These are phyloP conservation scores for Tichodroma muraria DNA, from an alignment of 2,113 vertebrate species.

Conservation along the genomic window DNA sequence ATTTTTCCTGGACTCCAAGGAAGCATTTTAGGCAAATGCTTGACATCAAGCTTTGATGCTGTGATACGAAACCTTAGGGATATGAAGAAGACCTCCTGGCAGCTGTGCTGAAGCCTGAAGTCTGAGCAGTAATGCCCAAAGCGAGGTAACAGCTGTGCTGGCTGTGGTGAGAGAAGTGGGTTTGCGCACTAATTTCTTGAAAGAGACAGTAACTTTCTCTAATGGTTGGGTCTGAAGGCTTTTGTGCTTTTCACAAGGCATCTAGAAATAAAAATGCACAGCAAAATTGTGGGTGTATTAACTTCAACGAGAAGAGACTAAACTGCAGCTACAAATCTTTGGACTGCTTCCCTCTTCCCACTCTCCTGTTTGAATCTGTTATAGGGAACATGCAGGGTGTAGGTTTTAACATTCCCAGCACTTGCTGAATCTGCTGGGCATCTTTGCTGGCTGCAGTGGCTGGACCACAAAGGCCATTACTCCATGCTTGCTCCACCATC, in stretches of 20 bases:
- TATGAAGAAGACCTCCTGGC: neutral
- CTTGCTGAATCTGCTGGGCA: neutral
- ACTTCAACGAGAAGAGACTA: neutral
- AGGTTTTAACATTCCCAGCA: neutral
- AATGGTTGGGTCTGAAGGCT: neutral
- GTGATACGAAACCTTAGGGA: neutral
- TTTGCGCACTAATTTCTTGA: neutral
- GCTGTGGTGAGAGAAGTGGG: neutral
- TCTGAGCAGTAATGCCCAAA: neutral
- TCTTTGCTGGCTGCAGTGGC: neutral
- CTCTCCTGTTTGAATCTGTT: neutral
- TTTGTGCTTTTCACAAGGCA: neutral
- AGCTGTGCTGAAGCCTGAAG: neutral
- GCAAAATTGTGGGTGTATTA: neutral
- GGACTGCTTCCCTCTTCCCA: slow-evolving; percentile 21
- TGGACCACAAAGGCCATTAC: neutral
- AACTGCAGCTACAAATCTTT: slow-evolving; percentile 5
- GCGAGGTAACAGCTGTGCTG: neutral
- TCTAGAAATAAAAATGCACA: slow-evolving; percentile 5
- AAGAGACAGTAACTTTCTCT: neutral
- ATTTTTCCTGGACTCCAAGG: neutral
- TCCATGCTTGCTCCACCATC: neutral
- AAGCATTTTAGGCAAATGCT: neutral
- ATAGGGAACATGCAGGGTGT: neutral
- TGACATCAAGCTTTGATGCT: neutral